Evolutionary conservation across 2,113 vertebrate species (phyloP).

Genomic region (Protobothrops mucrosquamatus): DNA sequence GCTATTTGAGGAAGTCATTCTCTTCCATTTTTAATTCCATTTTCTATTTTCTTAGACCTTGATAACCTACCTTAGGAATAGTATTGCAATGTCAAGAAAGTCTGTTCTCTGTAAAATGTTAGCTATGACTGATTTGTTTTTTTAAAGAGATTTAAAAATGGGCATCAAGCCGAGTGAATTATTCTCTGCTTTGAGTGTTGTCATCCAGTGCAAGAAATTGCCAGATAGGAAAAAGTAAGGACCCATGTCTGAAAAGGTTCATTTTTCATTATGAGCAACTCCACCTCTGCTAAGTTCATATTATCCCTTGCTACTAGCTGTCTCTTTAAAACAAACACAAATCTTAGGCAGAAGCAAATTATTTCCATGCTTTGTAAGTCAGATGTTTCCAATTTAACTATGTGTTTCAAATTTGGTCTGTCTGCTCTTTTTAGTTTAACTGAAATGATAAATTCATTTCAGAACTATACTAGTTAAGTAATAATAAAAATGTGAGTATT

Average conservation of each 20-base stretch:
- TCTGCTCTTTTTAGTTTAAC: conserved; percentile 56
- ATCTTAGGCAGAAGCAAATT: conserved; percentile 58
- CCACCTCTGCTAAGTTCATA: not conserved
- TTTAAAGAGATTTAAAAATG: conserved; percentile 42
- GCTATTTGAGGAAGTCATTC: conserved; percentile 14
- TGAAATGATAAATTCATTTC: conserved; percentile 63
- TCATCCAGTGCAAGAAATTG: conserved; percentile 39
- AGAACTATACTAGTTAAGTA: conserved; percentile 50
- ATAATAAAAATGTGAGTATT: conserved; percentile 57
- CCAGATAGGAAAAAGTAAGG: conserved; percentile 18
- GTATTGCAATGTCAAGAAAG: conserved; percentile 43
- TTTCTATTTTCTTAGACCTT: conserved; percentile 27
- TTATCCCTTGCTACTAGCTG: conserved; percentile 4
- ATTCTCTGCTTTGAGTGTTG: conserved; percentile 32
- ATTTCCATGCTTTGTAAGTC: conserved; percentile 56
- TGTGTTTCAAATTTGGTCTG: conserved; percentile 35
- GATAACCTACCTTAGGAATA: conserved; percentile 32
- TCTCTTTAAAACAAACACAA: conserved; percentile 58
- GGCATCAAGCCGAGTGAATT: conserved; percentile 30
- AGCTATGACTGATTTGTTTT: conserved; percentile 50
- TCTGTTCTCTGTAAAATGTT: conserved; percentile 41
- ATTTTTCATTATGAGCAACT: conserved; percentile 13
- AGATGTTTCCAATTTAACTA: conserved; percentile 54
- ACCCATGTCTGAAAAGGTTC: conserved; percentile 37
- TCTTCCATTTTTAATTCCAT: not conserved